These are phyloP conservation scores for Galerucella calmariensis DNA, from an alignment of 2,888 invertebrate species.

Conservation along the genomic window DNA sequence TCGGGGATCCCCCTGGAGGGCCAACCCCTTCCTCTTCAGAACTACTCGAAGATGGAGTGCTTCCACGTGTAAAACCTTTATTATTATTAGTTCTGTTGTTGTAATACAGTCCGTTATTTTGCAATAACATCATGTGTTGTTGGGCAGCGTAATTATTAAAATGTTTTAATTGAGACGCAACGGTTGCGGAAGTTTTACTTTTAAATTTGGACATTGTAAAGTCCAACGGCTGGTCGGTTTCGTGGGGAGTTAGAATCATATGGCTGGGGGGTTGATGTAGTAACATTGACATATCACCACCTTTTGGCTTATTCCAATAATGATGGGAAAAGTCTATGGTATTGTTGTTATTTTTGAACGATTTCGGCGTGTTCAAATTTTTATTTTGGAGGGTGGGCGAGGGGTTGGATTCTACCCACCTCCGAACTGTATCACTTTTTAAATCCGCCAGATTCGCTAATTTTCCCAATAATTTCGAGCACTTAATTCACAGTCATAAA, in stretches of 20 bases:
- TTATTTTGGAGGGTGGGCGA: slow-evolving; percentile 67
- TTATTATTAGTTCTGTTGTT: slow-evolving; percentile 60
- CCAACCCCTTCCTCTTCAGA: slow-evolving; percentile 66
- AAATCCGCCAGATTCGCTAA: slow-evolving; percentile 70
- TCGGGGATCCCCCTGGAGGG: slow-evolving; percentile 61
- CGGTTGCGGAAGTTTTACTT: slow-evolving; percentile 60
- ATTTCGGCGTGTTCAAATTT: slow-evolving; percentile 61
- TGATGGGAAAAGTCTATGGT: slow-evolving; percentile 65
- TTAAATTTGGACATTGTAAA: slow-evolving; percentile 76
- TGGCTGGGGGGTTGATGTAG: slow-evolving; percentile 68
- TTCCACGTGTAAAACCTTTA: slow-evolving; percentile 59
- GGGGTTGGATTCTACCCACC: slow-evolving; percentile 70
- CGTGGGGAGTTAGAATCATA: slow-evolving; percentile 65
- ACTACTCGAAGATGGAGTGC: slow-evolving; percentile 62
- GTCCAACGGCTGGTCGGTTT: slow-evolving; percentile 76
- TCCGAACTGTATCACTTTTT: slow-evolving; percentile 70
- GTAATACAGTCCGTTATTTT: slow-evolving; percentile 63
- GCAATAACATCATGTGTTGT: slow-evolving; percentile 63
- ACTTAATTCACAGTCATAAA: slow-evolving; percentile 39
- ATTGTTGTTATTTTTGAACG: slow-evolving; percentile 66
- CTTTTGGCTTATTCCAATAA: slow-evolving; percentile 58
- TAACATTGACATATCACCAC: slow-evolving; percentile 70
- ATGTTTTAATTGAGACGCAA: slow-evolving; percentile 62
- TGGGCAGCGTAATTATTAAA: slow-evolving; percentile 58
- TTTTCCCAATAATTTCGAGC: slow-evolving; percentile 32